Evolutionary conservation across 2,797 vertebrate species (phyloP), one percentile per base, ranked within the genome.

Genomic region (Hirundo rustica): DNA sequence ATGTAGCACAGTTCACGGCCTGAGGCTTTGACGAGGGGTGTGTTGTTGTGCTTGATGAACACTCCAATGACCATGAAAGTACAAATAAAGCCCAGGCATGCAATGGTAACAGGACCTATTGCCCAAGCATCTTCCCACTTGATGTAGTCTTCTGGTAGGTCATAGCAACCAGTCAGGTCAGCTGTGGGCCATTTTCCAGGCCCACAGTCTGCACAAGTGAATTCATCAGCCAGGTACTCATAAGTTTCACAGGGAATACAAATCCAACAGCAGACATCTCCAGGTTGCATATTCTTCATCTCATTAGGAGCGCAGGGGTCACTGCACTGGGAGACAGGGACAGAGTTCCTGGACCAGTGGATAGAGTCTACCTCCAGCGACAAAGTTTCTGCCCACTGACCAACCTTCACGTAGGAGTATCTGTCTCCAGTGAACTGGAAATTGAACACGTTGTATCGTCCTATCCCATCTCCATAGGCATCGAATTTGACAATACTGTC

Each of bases 221-320:
- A 99, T 97, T 99, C 99, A 58, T 99, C 99, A 34, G 97, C 98
- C 94, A 99, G 96, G 96, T 98, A 99, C 95, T 99, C 99, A 7
- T 99, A 99, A 72, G 98, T 96, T 96, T 99, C 99, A 17, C 99
- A 99, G n/a, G 99, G 98, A 47, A 99, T 99, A 58, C 99, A 99
- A 95, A 99, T 99, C 99, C 99, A 99, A 96, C 99, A 99, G 97
- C 99, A 99, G 95, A 99, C 99, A 26, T 99, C 99, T 73, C 99
- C 99, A 57, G 99, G 99, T 89, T 99, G 99, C 99, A 99, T 99
- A 93, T 99, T 99, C 98, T 99, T 99, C 99, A 99, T 99, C 97
- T 99, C 99, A 5, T 99, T 99, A 62, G 98, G 98, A 77, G 99
- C 99, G 10, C 99, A 99, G 15, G 99, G 99, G 92, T 99, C 99